Percentiles rank a stretch among this genome's conserved stretches.
These are phyloP conservation scores for Eupithecia dodoneata DNA, from an alignment of 2,888 invertebrate species.

Conservation along the genomic window DNA sequence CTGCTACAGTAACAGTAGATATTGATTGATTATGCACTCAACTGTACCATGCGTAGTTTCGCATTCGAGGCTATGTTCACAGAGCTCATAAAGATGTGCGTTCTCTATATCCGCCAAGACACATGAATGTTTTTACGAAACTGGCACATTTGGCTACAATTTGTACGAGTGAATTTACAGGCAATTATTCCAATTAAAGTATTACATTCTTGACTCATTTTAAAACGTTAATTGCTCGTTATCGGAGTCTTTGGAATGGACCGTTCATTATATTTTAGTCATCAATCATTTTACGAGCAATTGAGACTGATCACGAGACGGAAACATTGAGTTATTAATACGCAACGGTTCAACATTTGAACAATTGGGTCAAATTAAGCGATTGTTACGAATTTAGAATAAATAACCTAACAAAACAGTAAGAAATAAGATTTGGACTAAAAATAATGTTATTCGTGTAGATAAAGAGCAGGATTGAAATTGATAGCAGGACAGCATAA, in stretches of 20 bases:
- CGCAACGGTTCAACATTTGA: constrained; percentile 25
- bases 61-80: too few species aligned
- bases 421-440: not conserved
- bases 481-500: not conserved
- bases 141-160: not conserved
- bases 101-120: too few species aligned
- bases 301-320: constrained; percentile 43
- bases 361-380: constrained; percentile 41
- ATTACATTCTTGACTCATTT: not conserved
- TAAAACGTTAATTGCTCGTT: constrained; percentile 10
- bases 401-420: not conserved
- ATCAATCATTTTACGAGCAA: constrained; percentile 45
- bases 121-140: not conserved
- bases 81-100: too few species aligned
- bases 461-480: not conserved
- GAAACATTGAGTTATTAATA: constrained; percentile 44
- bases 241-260: not conserved
- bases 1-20: too few species aligned
- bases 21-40: too few species aligned
- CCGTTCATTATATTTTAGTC: constrained; percentile 19
- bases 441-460: not conserved
- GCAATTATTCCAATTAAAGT: not conserved
- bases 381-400: constrained; percentile 15
- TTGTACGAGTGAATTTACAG: not conserved
- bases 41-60: too few species aligned